Percentiles rank a stretch among this genome's conserved stretches.
phyloP scores from a whole-genome alignment of 1,140 invertebrate species.

The Macrobrachium rosenbergii region DNA sequence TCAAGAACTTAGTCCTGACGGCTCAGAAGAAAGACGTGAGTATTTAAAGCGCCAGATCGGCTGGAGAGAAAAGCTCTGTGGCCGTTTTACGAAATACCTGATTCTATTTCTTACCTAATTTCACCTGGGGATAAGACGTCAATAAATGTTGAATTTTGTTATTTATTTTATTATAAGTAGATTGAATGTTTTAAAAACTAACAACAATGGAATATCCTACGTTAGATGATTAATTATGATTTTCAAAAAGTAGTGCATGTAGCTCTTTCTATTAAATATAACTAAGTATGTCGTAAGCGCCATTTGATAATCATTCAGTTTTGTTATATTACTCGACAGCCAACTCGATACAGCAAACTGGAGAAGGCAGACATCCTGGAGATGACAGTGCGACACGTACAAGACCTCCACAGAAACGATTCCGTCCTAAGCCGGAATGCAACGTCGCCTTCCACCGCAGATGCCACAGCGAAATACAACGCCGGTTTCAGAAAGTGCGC shows the following conservation, averaged over 20 bases:
- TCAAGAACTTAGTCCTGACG: conserved; percentile 77
- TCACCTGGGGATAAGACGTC: background rate
- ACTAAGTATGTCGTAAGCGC: no score
- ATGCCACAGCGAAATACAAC: conserved; percentile 37
- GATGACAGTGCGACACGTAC: conserved; percentile 55
- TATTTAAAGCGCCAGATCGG: background rate
- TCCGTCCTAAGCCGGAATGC: background rate
- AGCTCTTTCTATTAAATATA: background rate
- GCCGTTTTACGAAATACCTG: no score
- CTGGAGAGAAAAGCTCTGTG: background rate
- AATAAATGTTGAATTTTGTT: no score
- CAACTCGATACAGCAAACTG: conserved; percentile 46
- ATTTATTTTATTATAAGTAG: no score
- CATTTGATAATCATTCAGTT: background rate
- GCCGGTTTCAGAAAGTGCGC: conserved; percentile 53
- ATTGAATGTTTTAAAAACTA: background rate
- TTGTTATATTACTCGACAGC: background rate
- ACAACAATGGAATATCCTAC: background rate
- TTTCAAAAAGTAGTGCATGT: background rate
- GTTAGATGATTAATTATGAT: background rate
- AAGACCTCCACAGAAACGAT: conserved; percentile 51
- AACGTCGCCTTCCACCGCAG: background rate
- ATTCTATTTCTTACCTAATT: background rate
- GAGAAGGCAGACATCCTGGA: conserved; percentile 58
- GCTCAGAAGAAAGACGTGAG: conserved; percentile 74